Conservation (phyloP, 2,113 vertebrate species). For the Herpetotheres cachinnans region DNA sequence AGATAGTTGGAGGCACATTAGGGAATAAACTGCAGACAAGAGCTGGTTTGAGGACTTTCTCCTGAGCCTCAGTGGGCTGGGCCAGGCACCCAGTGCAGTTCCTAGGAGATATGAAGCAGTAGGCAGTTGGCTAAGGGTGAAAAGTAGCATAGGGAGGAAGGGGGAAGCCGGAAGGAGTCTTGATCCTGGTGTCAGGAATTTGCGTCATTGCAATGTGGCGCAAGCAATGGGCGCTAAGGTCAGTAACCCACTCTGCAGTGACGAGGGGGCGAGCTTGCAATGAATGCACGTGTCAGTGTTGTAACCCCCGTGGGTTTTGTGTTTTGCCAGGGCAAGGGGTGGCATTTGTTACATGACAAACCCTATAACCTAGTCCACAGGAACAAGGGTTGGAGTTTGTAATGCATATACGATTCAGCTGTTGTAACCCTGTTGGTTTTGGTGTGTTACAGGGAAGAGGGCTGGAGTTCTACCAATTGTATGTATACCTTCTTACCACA, state of each 20-base stretch:
- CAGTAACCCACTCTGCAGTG: neutral
- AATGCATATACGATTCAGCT: neutral
- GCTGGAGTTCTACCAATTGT: neutral
- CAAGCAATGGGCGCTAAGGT: neutral
- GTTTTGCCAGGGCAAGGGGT: neutral
- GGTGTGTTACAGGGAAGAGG: neutral
- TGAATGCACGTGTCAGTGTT: neutral
- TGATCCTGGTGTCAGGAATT: neutral
- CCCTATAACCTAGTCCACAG: neutral
- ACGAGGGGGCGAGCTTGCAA: neutral
- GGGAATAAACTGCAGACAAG: constrained; percentile 91
- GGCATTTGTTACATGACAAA: neutral
- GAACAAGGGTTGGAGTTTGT: neutral
- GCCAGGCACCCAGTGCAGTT: constrained; percentile 71
- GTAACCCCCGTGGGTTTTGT: neutral
- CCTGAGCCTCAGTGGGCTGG: constrained; percentile 63
- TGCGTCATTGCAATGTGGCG: neutral
- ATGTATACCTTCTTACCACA: neutral
- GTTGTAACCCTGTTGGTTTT: neutral
- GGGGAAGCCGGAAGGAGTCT: neutral
- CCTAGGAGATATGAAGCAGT: constrained; percentile 52
- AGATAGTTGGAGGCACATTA: constrained; percentile 85
- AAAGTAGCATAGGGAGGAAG: neutral
- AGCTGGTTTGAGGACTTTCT: constrained; percentile 81
- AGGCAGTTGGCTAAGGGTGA: neutral